phyloP scores from a whole-genome alignment of 2,113 vertebrate genomes.

The Esox niger region DNA sequence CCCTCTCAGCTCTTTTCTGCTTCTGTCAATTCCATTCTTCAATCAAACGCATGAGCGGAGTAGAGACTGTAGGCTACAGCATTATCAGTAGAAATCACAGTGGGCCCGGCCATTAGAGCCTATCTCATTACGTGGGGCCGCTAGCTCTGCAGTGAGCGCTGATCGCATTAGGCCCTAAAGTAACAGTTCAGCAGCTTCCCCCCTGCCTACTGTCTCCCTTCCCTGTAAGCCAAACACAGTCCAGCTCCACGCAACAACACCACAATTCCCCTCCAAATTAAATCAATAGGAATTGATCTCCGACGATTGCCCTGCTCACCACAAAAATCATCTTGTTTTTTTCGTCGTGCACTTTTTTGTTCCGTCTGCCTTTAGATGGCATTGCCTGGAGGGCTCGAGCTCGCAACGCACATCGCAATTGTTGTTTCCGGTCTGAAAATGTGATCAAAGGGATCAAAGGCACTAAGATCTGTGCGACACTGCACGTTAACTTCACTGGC shows the following conservation, averaged over 20 bases:
- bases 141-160: constrained; percentile 1
- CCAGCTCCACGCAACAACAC: neutral
- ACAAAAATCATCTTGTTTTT: constrained; percentile 5
- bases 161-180: constrained; percentile 12
- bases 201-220: neutral
- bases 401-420: constrained; percentile 16
- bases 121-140: constrained; percentile 13
- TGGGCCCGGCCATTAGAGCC: neutral
- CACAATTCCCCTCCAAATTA: neutral
- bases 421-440: constrained; percentile 21
- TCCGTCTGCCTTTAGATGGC: neutral
- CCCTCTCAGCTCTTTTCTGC: neutral
- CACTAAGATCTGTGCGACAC: constrained; percentile 1
- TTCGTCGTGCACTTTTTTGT: neutral
- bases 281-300: constrained; percentile 18
- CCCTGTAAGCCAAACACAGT: neutral
- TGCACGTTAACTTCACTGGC: constrained; percentile 35
- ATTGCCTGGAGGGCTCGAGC: neutral
- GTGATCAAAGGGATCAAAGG: constrained; percentile 34
- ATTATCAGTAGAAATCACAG: neutral
- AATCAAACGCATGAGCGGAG: constrained; percentile 16
- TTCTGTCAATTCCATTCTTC: neutral
- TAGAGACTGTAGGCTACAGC: no score
- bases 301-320: neutral
- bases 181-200: constrained; percentile 7